Evolutionary conservation across 2,888 invertebrate genomes (phyloP), one percentile per base, ranked within the genome.

Genomic region (Ectemnius lituratus): DNA sequence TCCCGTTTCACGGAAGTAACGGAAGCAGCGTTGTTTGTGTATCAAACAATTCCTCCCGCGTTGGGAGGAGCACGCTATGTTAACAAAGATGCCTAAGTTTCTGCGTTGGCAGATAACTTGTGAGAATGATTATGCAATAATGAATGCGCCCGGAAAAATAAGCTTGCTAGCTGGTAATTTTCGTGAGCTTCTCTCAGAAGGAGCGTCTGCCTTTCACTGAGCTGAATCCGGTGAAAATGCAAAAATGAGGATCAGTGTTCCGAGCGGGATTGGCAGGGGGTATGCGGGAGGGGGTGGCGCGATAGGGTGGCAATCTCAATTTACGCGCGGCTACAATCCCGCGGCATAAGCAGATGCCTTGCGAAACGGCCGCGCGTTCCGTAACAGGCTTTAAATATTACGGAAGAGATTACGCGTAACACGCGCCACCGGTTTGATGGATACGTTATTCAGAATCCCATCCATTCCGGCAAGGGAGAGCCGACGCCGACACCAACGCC

Each of bases 361-460:
- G 49, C 37, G 46, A 69, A 63, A 75, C 37, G 37, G 37, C 37
- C 37, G 0, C 37, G 37, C 37, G 67, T 63, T 60, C 47, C 46
- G 67, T 72, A 69, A 75, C 69, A 75, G 72, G 69, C 72, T 75
- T 70, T 73, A 78, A 76, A 78, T 78, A 78, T 70, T 76, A 66
- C 62, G 69, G 61, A 57, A 46, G 47, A 62, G 76, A 76, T 79
- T 70, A 78, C 60, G 63, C 64, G 61, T 59, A 66, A 70, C 71
- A 70, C 67, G 64, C 70, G 72, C 64, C 67, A 46, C 57, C 62
- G 62, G 75, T 70, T 81, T 79, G 79, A 81, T 69, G 67, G 69
- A 73, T 71, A 71, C 68, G 67, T 76, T 71, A 65, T 74, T 83
- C 76, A 64, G 66, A 75, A 61, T 64, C 66, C 62, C 62, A 73